phyloP scores from a whole-genome alignment of 2,888 invertebrate species.

The Tetranychus truncatus region DNA sequence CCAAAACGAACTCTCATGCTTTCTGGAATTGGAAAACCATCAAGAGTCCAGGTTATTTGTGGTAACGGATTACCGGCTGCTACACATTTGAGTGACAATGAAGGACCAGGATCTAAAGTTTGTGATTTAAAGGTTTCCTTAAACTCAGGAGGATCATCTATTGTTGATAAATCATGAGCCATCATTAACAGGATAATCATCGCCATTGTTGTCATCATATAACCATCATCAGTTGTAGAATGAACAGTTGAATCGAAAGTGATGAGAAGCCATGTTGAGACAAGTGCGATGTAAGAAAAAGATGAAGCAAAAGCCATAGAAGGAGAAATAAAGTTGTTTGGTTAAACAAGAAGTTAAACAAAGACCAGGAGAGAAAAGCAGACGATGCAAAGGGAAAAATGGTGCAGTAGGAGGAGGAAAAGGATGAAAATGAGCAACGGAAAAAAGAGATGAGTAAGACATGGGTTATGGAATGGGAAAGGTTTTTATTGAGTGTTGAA shows the following conservation, averaged over 20 bases:
- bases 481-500: not conserved
- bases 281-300: not conserved
- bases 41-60: conserved; percentile 30
- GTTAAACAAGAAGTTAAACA: not conserved
- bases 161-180: not conserved
- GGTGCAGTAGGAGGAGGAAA: not conserved
- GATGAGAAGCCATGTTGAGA: conserved; percentile 1
- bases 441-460: not conserved
- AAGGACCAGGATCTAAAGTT: conserved; percentile 24
- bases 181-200: not conserved
- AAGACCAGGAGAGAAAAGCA: not conserved
- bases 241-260: not conserved
- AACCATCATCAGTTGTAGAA: not conserved
- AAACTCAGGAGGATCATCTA: conserved; percentile 15
- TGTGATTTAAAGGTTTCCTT: conserved; percentile 2
- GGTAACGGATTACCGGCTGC: conserved; percentile 29
- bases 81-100: conserved; percentile 29
- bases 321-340: not conserved
- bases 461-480: no score
- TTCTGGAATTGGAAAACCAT: conserved; percentile 30
- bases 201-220: not conserved
- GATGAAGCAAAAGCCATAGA: not conserved
- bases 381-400: not conserved
- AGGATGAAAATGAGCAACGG: not conserved
- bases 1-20: conserved; percentile 29